Conservation (phyloP, 1,140 invertebrate genomes). For the Drosophila saltans region DNA sequence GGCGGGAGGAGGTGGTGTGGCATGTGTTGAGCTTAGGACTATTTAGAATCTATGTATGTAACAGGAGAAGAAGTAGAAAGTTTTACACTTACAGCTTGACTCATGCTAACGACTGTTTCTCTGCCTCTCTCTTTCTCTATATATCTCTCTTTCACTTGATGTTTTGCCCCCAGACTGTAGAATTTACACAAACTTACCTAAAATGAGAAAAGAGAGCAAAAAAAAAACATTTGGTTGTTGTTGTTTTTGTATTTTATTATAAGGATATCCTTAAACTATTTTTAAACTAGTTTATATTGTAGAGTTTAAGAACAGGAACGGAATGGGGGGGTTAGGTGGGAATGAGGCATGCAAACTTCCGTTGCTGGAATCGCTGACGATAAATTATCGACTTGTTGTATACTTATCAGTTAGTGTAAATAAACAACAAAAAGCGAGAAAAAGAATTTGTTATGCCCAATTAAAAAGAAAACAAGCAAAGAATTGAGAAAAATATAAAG, state of each 20-base stretch:
- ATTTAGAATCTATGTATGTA: constrained; percentile 24
- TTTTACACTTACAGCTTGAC: constrained; percentile 69
- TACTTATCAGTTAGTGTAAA: constrained; percentile 37
- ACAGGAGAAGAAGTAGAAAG: constrained; percentile 17
- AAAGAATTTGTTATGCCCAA: constrained; percentile 1
- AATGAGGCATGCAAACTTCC: constrained; percentile 45
- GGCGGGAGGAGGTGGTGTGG: background rate
- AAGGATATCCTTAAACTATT: constrained; percentile 42
- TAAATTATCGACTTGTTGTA: constrained; percentile 22
- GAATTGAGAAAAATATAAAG: background rate
- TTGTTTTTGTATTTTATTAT: constrained; percentile 15
- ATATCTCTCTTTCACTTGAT: background rate
- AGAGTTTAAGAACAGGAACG: background rate
- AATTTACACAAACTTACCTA: constrained; percentile 72
- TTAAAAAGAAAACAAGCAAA: constrained; percentile 5
- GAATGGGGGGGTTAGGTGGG: background rate
- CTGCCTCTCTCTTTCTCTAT: background rate
- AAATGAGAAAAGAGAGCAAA: constrained; percentile 52
- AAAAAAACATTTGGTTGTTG: constrained; percentile 31
- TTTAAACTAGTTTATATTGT: constrained; percentile 31
- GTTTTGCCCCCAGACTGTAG: constrained; percentile 43
- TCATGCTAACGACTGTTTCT: constrained; percentile 57
- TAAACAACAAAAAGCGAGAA: constrained; percentile 26
- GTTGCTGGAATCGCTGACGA: constrained; percentile 39
- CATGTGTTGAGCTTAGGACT: constrained; percentile 32